These are phyloP conservation scores for Lipophrys pholis DNA, from an alignment of 2,113 vertebrate genomes.

Conservation along the genomic window DNA sequence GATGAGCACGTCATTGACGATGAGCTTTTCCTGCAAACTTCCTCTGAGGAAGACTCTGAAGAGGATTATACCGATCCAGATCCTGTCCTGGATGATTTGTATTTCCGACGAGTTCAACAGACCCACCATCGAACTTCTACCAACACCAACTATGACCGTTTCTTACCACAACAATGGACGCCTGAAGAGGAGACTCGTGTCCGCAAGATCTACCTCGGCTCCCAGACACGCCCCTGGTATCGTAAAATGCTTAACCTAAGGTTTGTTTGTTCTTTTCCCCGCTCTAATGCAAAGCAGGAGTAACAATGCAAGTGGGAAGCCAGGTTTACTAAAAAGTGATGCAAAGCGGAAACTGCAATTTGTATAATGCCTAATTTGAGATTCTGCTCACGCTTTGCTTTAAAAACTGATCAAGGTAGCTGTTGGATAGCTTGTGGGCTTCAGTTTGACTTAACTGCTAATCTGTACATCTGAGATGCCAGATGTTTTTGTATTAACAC, in stretches of 20 bases:
- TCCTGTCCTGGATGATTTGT: constrained; percentile 90
- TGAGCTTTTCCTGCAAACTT: constrained; percentile 54
- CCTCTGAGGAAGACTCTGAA: constrained; percentile 65
- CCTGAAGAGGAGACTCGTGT: constrained; percentile 87
- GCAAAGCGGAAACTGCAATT: constrained; percentile 6
- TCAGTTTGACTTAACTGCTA: neutral
- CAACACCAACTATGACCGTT: constrained; percentile 84
- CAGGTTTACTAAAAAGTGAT: constrained; percentile 10
- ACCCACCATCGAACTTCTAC: constrained; percentile 75
- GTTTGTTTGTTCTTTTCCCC: constrained; percentile 78
- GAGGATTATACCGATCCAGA: constrained; percentile 84
- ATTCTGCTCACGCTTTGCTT: constrained; percentile 20
- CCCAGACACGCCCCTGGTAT: constrained; percentile 92
- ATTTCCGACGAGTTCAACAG: constrained; percentile 86
- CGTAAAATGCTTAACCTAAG: constrained; percentile 92
- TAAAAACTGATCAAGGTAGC: neutral
- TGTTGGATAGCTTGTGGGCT: too few species aligned
- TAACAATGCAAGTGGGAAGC: neutral
- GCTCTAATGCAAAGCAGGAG: neutral
- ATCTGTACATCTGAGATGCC: too few species aligned
- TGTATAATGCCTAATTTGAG: neutral
- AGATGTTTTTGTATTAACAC: too few species aligned
- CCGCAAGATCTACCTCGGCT: constrained; percentile 86
- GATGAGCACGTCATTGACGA: constrained; percentile 33
- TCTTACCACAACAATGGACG: constrained; percentile 89